These are phyloP conservation scores for Drosophila robusta DNA, from an alignment of 2,888 invertebrate genomes.

Conservation along the genomic window DNA sequence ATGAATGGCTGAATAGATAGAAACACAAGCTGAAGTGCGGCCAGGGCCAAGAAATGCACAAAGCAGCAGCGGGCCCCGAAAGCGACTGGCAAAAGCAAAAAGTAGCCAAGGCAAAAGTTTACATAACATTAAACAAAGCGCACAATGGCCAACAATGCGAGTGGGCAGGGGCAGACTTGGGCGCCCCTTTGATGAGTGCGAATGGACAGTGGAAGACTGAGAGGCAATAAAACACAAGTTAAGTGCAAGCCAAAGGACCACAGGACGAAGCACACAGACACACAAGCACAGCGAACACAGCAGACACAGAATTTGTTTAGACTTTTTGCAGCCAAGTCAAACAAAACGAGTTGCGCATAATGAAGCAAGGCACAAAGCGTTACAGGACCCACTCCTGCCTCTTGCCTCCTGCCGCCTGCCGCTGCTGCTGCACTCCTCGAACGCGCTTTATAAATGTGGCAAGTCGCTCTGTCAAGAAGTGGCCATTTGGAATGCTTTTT, in stretches of 20 bases:
- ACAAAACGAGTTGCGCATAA: conserved; percentile 77
- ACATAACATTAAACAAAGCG: conserved; percentile 83
- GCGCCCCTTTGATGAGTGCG: conserved; percentile 60
- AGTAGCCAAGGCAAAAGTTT: conserved; percentile 77
- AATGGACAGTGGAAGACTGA: conserved; percentile 48
- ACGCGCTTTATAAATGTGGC: conserved; percentile 36
- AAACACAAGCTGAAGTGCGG: conserved; percentile 59
- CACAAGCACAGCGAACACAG: conserved; percentile 20
- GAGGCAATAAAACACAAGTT: conserved; percentile 65
- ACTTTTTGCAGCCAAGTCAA: conserved; percentile 68
- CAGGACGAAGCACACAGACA: conserved; percentile 29
- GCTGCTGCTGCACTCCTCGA: neutral
- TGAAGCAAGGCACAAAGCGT: conserved; percentile 74
- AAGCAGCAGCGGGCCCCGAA: conserved; percentile 22
- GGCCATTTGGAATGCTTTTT: conserved; percentile 13
- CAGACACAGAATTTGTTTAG: conserved; percentile 67
- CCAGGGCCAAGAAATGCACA: conserved; percentile 60
- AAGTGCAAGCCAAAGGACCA: conserved; percentile 50
- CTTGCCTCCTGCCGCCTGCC: neutral
- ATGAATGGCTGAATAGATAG: conserved; percentile 78
- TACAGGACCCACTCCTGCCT: neutral
- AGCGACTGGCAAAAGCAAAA: conserved; percentile 49
- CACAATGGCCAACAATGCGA: conserved; percentile 59
- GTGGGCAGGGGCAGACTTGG: too few species aligned
- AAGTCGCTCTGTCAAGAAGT: conserved; percentile 42